Evolutionary conservation across 2,888 invertebrate species (phyloP).

Genomic region (Xestia c-nigrum): DNA sequence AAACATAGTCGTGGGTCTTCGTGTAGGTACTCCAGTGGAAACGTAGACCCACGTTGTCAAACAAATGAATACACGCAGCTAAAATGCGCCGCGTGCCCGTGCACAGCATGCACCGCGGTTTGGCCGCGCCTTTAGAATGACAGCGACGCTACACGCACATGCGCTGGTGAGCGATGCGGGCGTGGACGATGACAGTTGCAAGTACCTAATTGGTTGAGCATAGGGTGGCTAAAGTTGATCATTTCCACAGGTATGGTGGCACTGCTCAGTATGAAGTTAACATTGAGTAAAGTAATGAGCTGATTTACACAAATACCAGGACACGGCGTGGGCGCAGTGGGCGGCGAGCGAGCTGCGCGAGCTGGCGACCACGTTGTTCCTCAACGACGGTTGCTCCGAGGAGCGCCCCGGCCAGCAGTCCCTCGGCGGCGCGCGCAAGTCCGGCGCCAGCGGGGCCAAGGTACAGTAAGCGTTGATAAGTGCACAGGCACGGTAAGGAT

Average conservation of each 20-base stretch:
- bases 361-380: slow-evolving; percentile 94
- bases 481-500: too few species aligned
- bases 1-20: too few species aligned
- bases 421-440: slow-evolving; percentile 97
- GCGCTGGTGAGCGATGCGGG: not conserved
- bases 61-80: too few species aligned
- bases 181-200: not conserved
- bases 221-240: not conserved
- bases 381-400: slow-evolving; percentile 98
- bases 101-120: too few species aligned
- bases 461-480: too few species aligned
- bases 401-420: slow-evolving; percentile 99
- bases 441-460: slow-evolving; percentile 98
- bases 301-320: slow-evolving; percentile 26
- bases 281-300: not conserved
- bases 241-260: not conserved
- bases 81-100: too few species aligned
- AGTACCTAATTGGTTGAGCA: not conserved
- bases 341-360: slow-evolving; percentile 93
- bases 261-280: not conserved
- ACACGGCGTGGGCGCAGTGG: slow-evolving; percentile 93
- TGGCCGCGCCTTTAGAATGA: too few species aligned
- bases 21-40: too few species aligned
- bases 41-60: too few species aligned
- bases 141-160: too few species aligned